A percentile compares a stretch with the other conserved stretches of the same genome.
Conservation (phyloP, 2,888 invertebrate genomes). For the Zaprionus bogoriensis region DNA sequence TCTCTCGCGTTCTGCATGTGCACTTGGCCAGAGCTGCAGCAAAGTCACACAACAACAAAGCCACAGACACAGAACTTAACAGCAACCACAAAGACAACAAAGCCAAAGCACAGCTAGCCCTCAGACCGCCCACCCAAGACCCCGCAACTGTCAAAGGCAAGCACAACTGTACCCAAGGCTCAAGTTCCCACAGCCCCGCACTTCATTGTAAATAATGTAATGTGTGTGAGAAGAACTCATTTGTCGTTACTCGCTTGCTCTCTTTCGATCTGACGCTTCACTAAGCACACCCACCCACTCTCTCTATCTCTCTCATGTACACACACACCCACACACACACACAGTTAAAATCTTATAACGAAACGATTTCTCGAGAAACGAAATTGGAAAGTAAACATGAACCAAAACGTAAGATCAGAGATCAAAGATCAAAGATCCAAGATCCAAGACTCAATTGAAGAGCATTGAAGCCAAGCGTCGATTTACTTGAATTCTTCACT, state of each 20-base stretch:
- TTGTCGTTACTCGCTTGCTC: no score
- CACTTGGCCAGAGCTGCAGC: slow-evolving; percentile 34
- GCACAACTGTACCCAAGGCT: slow-evolving; percentile 11
- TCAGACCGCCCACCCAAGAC: not conserved
- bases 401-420: slow-evolving; percentile 17
- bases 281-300: slow-evolving; percentile 42
- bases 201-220: slow-evolving; percentile 67
- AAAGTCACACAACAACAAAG: slow-evolving; percentile 11
- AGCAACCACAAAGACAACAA: slow-evolving; percentile 17
- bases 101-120: slow-evolving; percentile 13
- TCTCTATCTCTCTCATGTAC: slow-evolving; percentile 37
- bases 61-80: no score
- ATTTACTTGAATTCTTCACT: slow-evolving; percentile 52
- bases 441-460: slow-evolving; percentile 60
- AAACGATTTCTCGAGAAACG: not conserved
- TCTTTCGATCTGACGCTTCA: no score
- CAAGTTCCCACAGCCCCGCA: slow-evolving; percentile 23
- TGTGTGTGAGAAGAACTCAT: slow-evolving; percentile 44
- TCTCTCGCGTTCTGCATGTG: slow-evolving; percentile 55
- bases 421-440: slow-evolving; percentile 22
- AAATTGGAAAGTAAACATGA: slow-evolving; percentile 7
- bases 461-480: slow-evolving; percentile 74
- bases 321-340: slow-evolving; percentile 4
- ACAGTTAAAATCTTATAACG: not conserved
- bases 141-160: slow-evolving; percentile 1